phyloP scores from a whole-genome alignment of 2,888 invertebrate genomes.

The Cephus sareptanus region DNA sequence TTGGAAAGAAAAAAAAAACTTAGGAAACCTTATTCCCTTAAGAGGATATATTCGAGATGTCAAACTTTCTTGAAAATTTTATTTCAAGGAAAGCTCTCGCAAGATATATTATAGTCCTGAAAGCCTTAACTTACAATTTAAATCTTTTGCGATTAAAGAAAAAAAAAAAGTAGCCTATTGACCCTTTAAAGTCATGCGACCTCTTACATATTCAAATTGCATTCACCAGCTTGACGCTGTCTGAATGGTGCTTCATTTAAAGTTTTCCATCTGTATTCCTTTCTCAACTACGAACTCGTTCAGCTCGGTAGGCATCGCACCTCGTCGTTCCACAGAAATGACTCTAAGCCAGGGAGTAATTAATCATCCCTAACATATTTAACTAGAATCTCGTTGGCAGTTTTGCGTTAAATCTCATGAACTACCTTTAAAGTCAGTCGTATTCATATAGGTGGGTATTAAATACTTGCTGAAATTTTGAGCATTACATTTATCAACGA shows the following conservation, averaged over 20 bases:
- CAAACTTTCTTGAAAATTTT: background rate
- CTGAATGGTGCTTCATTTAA: slow-evolving; percentile 41
- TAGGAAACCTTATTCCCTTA: background rate
- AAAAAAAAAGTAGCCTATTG: slow-evolving; percentile 37
- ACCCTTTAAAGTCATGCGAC: slow-evolving; percentile 28
- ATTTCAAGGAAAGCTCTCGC: background rate
- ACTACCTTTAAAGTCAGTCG: background rate
- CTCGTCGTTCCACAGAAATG: background rate
- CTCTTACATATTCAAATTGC: slow-evolving; percentile 44
- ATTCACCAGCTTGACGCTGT: slow-evolving; percentile 26
- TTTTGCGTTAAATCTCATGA: background rate
- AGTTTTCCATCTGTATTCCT: slow-evolving; percentile 28
- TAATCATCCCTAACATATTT: slow-evolving; percentile 27
- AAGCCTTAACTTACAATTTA: slow-evolving; percentile 34
- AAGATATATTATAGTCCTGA: slow-evolving; percentile 12
- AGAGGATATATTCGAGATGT: background rate
- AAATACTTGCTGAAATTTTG: no score
- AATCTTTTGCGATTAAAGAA: slow-evolving; percentile 30
- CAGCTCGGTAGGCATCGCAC: slow-evolving; percentile 11
- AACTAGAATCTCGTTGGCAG: background rate
- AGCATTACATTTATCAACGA: no score
- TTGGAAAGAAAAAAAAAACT: background rate
- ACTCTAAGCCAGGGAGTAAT: slow-evolving; percentile 28
- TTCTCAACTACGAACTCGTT: slow-evolving; percentile 22
- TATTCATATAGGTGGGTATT: background rate